phyloP scores from a whole-genome alignment of 2,797 vertebrate species.

The Galaxias olidus region DNA sequence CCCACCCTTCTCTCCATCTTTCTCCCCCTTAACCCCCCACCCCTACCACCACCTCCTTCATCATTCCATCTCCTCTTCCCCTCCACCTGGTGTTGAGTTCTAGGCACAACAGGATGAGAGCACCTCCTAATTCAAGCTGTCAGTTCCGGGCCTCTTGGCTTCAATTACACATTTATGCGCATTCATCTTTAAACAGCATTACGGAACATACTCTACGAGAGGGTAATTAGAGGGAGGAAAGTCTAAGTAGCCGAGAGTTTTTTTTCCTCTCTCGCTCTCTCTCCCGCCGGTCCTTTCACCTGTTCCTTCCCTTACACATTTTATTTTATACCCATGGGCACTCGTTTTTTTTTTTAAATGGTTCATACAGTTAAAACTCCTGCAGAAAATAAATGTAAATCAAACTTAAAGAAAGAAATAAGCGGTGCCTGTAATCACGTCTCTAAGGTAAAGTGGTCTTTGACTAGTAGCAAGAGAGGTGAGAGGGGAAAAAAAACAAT shows the following conservation, averaged over 20 bases:
- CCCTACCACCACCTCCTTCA: not conserved
- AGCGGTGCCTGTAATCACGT: slow-evolving; percentile 71
- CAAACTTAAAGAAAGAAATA: slow-evolving; percentile 50
- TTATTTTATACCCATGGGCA: slow-evolving; percentile 25
- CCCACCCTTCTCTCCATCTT: not conserved
- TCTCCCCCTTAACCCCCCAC: not conserved
- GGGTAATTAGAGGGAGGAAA: slow-evolving; percentile 43
- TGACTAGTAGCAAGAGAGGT: slow-evolving; percentile 48
- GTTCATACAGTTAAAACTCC: slow-evolving; percentile 28
- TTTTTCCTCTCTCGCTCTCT: slow-evolving; percentile 18
- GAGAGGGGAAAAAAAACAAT: slow-evolving; percentile 55
- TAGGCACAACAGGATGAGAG: slow-evolving; percentile 29
- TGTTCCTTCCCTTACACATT: slow-evolving; percentile 18
- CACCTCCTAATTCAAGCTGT: slow-evolving; percentile 45
- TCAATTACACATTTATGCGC: slow-evolving; percentile 52
- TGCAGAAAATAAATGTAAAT: slow-evolving; percentile 26
- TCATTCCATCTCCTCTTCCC: not conserved
- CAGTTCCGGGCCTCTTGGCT: slow-evolving; percentile 58
- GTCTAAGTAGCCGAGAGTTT: slow-evolving; percentile 49
- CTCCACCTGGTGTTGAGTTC: slow-evolving; percentile 30
- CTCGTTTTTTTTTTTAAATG: slow-evolving; percentile 22
- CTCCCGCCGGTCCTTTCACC: slow-evolving; percentile 20
- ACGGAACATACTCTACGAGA: slow-evolving; percentile 45
- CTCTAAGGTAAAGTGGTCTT: slow-evolving; percentile 59
- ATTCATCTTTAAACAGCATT: slow-evolving; percentile 58